A percentile compares a stretch with the other conserved stretches of the same genome.
Conservation (phyloP, 2,797 vertebrate genomes). For the Typhlichthys subterraneus region DNA sequence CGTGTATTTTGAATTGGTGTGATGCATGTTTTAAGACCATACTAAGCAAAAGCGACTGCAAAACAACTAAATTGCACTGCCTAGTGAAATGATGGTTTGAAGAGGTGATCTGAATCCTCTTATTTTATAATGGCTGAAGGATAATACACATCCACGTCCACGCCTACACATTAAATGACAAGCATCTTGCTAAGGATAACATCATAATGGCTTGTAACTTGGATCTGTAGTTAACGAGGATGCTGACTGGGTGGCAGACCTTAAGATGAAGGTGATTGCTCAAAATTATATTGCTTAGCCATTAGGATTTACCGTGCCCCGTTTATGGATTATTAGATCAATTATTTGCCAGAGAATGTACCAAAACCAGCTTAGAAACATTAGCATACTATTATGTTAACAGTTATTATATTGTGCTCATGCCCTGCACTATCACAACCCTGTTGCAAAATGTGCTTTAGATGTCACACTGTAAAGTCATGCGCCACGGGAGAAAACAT, state of each 20-base stretch:
- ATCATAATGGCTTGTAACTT: constrained; percentile 13
- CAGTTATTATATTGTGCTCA: constrained; percentile 13
- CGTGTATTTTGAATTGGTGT: no score
- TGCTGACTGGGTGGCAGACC: constrained; percentile 18
- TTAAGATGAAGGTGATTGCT: constrained; percentile 36
- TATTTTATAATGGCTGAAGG: no score
- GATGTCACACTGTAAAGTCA: no score
- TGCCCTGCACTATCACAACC: neutral
- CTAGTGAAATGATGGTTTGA: no score
- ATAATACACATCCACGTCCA: no score
- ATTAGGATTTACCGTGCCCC: constrained; percentile 42
- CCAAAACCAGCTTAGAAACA: constrained; percentile 29
- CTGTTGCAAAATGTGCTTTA: neutral
- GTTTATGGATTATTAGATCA: constrained; percentile 54
- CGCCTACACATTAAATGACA: constrained; percentile 2
- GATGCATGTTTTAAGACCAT: no score
- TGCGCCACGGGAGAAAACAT: no score
- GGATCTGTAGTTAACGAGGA: constrained; percentile 32
- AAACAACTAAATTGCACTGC: no score
- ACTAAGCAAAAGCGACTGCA: no score
- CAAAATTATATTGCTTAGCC: constrained; percentile 38
- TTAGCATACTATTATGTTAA: constrained; percentile 10
- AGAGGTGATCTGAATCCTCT: no score
- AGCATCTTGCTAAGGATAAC: constrained; percentile 10
- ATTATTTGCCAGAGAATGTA: constrained; percentile 42